These are phyloP conservation scores for Dufourea novaeangliae DNA, from an alignment of 1,140 invertebrate genomes.

Conservation along the genomic window DNA sequence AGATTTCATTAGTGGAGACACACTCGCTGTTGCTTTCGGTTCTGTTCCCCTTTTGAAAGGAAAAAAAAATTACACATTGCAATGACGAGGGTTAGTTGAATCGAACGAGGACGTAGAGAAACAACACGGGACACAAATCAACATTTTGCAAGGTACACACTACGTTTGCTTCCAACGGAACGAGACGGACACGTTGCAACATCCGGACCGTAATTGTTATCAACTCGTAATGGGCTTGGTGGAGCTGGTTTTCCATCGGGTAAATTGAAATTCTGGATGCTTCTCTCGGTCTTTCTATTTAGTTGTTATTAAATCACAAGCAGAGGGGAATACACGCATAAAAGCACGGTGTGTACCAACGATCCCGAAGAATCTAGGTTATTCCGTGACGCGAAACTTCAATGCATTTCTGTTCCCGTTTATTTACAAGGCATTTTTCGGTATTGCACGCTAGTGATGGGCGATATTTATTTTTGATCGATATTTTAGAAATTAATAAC, in stretches of 20 bases:
- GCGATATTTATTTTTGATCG: too few species aligned
- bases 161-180: too few species aligned
- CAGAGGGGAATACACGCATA: constrained; percentile 22
- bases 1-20: constrained; percentile 37
- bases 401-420: constrained; percentile 28
- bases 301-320: constrained; percentile 40
- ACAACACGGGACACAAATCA: constrained; percentile 20
- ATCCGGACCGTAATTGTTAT: constrained; percentile 27
- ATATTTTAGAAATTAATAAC: too few species aligned
- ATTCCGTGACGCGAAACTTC: constrained; percentile 38
- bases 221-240: constrained; percentile 7
- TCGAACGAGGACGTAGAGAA: background rate
- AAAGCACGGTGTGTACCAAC: constrained; percentile 5
- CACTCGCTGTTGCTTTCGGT: constrained; percentile 10
- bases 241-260: background rate
- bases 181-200: too few species aligned
- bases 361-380: constrained; percentile 40
- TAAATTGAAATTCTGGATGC: constrained; percentile 41
- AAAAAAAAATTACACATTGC: background rate
- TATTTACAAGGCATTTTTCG: constrained; percentile 35
- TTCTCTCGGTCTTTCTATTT: constrained; percentile 1
- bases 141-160: constrained; percentile 26
- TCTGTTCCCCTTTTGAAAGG: constrained; percentile 3
- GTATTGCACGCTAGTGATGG: background rate
- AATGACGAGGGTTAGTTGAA: background rate